Percentiles rank a stretch among this genome's conserved stretches.
phyloP scores from a whole-genome alignment of 2,888 invertebrate genomes.

The Dasypogon diadema region DNA sequence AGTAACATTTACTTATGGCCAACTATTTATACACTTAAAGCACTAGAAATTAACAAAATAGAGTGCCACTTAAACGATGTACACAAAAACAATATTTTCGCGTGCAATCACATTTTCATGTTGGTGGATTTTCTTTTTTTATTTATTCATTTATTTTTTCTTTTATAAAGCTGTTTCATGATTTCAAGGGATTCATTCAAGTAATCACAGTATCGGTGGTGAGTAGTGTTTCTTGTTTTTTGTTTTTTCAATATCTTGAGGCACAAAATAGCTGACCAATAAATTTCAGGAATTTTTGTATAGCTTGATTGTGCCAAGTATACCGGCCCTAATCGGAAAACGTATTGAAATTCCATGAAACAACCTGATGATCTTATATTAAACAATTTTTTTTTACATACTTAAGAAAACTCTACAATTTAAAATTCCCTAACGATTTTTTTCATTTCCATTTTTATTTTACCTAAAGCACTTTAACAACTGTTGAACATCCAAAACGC shows the following conservation, averaged over 20 bases:
- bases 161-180: conserved; percentile 32
- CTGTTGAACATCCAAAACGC: conserved; percentile 6
- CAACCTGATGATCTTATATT: not conserved
- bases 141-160: too few species aligned
- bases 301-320: too few species aligned
- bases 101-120: conserved; percentile 48
- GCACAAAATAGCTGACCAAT: too few species aligned
- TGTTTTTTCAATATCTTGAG: too few species aligned
- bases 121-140: conserved; percentile 24
- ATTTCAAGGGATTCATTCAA: not conserved
- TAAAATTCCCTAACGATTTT: conserved; percentile 43
- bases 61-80: conserved; percentile 9
- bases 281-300: too few species aligned
- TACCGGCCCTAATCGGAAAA: too few species aligned
- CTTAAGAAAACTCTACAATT: conserved; percentile 35
- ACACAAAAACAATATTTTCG: conserved; percentile 14
- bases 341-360: not conserved
- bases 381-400: too few species aligned
- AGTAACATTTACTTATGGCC: conserved; percentile 34
- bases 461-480: conserved; percentile 23
- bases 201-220: conserved; percentile 26
- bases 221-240: too few species aligned
- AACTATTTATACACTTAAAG: conserved; percentile 48
- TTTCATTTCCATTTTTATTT: conserved; percentile 17
- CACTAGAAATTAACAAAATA: conserved; percentile 30